Base-by-base conservation (phyloP, 2,888 invertebrate species). In the Lasioglossum marginatum region DNA sequence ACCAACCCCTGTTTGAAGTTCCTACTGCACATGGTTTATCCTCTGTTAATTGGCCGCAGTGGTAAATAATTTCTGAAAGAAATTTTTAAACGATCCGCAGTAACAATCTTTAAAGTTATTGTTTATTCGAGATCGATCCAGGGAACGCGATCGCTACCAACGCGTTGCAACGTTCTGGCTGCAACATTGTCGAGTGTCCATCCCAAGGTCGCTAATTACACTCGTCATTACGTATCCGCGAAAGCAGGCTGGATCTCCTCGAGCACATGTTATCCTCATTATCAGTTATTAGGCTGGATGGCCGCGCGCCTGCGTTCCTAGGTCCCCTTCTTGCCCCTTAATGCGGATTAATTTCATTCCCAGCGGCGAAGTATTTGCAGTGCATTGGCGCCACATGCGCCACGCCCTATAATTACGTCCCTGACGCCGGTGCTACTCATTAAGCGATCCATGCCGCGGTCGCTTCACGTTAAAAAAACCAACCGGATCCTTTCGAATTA, bases 361-460 rank as follows among this genome's bases (percentile, higher is more conserved):
- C 76, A 68, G 72, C 57, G 86, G 86, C 86, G 31, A 81, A 85
- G 81, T 81, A 86, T 86, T 86, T 86, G 86, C 86, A 57, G n/a
- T 81, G 76, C 82, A 87, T 86, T 84, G 87, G 79, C 84, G 84
- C 84, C 87, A 68, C 57, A 82, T 79, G 72, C 74, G 87, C 81
- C 84, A 87, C 87, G 87, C 87, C 87, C 87, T 87, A 78, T 77
- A 87, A 87, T 87, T 87, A 87, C 73, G 70, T 43, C 63, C 57
- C 75, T 81, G 85, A 78, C 80, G 85, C 85, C 78, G 81, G 70
- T 74, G 77, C 63, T 23, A 77, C 85, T 86, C 76, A 79, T 85
- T 80, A 80, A 52, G 68, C 68, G 77, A 63, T 75, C 63, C 71
- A 27, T 66, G 63, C 45, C 63, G 48, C 75, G 14, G 57, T 66